Evolutionary conservation across 2,113 vertebrate species (phyloP).

Genomic region (Coryphaenoides rupestris): DNA sequence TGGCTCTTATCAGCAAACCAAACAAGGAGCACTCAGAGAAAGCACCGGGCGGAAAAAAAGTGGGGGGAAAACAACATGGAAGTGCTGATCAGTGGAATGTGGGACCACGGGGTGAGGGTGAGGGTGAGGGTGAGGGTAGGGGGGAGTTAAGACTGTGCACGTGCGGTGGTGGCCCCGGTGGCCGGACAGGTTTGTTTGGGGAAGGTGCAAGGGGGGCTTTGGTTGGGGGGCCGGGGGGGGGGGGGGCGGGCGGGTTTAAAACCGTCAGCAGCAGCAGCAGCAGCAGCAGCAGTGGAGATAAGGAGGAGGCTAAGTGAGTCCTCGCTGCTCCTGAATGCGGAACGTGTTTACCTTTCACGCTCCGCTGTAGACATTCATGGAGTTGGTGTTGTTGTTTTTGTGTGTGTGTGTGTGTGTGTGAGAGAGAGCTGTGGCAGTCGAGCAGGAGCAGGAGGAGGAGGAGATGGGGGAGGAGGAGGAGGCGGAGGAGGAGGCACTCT

Average conservation of each 20-base stretch:
- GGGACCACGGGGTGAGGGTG: not conserved
- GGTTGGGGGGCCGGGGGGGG: too few relatives aligned
- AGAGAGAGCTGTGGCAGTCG: not conserved
- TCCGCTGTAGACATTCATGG: slow-evolving; percentile 55
- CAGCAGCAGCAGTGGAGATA: slow-evolving; percentile 63
- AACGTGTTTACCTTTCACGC: slow-evolving; percentile 69
- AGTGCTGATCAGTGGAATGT: not conserved
- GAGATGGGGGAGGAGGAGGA: not conserved
- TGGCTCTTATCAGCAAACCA: slow-evolving; percentile 71
- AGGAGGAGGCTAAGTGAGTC: slow-evolving; percentile 67
- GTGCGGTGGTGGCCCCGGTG: not conserved
- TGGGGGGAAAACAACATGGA: slow-evolving; percentile 33
- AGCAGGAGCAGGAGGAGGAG: not conserved
- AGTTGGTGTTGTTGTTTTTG: slow-evolving; percentile 9
- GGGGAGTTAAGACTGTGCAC: too few relatives aligned
- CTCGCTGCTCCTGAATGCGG: slow-evolving; percentile 55
- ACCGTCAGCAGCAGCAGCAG: slow-evolving; percentile 56
- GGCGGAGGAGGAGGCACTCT: not conserved
- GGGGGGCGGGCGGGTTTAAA: slow-evolving; percentile 47
- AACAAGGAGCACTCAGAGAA: slow-evolving; percentile 69
- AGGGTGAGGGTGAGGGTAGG: too few relatives aligned
- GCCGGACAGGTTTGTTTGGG: slow-evolving; percentile 60
- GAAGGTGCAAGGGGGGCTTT: slow-evolving; percentile 46
- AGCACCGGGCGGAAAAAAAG: slow-evolving; percentile 38
- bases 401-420: not conserved